A percentile compares a stretch with the other conserved stretches of the same genome.
These are phyloP conservation scores for Proteles cristata DNA, from an alignment of 2,113 vertebrate species.

Conservation along the genomic window DNA sequence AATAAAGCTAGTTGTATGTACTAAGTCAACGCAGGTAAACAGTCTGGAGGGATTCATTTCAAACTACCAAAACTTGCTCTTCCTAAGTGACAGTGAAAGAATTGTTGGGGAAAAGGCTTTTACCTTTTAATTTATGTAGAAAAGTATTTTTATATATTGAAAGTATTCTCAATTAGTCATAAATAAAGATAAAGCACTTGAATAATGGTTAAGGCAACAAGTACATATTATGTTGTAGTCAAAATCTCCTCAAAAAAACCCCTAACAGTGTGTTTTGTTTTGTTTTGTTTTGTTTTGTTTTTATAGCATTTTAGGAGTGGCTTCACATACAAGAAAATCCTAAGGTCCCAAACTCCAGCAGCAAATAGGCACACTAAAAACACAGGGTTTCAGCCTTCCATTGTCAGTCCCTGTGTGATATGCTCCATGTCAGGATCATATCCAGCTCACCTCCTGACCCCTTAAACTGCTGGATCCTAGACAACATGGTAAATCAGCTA, in stretches of 20 bases:
- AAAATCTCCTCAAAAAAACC: neutral
- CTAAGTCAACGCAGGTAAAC: neutral
- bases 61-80: slow-evolving; percentile 13
- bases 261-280: neutral
- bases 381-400: neutral
- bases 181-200: neutral
- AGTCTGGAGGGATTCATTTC: neutral
- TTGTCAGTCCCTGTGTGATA: neutral
- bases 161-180: neutral
- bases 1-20: neutral
- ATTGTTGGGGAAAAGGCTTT: neutral
- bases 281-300: neutral
- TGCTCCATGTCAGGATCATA: neutral
- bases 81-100: neutral
- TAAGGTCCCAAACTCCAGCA: neutral
- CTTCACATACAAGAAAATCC: neutral
- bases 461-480: neutral
- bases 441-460: neutral
- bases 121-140: neutral
- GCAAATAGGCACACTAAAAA: neutral
- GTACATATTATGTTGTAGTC: neutral
- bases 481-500: neutral
- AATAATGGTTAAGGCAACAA: neutral
- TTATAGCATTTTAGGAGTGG: neutral
- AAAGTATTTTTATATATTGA: slow-evolving; percentile 1